Evolutionary conservation across 2,888 invertebrate genomes (phyloP).

Genomic region (Hypercompe scribonia): DNA sequence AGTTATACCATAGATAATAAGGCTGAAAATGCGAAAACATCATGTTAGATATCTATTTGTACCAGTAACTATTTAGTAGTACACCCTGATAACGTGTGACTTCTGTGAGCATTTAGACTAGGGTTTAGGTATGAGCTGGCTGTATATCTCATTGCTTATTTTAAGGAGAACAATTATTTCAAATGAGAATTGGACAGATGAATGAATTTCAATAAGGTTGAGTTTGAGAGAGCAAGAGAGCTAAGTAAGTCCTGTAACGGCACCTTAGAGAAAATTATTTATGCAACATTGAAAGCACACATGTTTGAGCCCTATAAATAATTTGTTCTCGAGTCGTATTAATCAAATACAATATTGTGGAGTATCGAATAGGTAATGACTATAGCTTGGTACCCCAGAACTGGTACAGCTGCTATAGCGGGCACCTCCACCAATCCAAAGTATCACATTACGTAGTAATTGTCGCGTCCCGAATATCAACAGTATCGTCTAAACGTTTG

Average conservation of each 20-base stretch:
- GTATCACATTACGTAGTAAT: slow-evolving; percentile 40
- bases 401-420: background rate
- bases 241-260: background rate
- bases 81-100: no score
- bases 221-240: no score
- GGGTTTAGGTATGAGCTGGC: no score
- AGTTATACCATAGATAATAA: no score
- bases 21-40: no score
- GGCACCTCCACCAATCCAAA: background rate
- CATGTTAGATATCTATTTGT: no score
- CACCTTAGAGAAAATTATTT: background rate
- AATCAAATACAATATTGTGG: background rate
- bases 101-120: no score
- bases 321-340: background rate
- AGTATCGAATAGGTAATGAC: background rate
- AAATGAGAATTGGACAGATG: no score
- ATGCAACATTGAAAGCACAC: background rate
- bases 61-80: no score
- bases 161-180: no score
- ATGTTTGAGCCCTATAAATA: background rate
- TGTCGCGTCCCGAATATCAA: slow-evolving; percentile 32
- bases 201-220: no score
- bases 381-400: background rate
- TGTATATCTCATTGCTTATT: no score
- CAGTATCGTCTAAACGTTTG: slow-evolving; percentile 71